phyloP scores from a whole-genome alignment of 2,113 vertebrate genomes.

The Bambusicola thoracicus region DNA sequence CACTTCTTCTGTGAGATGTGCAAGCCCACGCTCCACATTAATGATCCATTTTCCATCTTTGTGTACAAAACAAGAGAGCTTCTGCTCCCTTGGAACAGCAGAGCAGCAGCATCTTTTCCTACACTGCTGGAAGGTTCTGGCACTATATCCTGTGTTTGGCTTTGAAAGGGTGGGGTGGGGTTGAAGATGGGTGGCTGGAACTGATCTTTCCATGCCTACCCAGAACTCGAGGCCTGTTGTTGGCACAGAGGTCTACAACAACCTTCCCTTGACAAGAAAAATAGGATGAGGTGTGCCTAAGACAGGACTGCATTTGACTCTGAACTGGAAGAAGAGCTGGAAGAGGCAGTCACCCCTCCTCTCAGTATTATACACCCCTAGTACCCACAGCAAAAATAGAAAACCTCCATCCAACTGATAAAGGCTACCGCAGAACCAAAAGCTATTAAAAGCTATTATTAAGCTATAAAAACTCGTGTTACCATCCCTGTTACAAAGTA shows the following conservation, averaged over 20 bases:
- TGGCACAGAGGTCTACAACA: background rate
- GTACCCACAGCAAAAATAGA: background rate
- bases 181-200: background rate
- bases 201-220: background rate
- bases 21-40: background rate
- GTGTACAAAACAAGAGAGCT: background rate
- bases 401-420: background rate
- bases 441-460: too few species aligned
- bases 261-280: background rate
- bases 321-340: background rate
- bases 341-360: background rate
- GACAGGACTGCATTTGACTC: background rate
- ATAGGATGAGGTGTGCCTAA: background rate
- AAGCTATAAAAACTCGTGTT: background rate
- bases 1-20: background rate
- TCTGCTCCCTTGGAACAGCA: background rate
- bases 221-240: background rate
- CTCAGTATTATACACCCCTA: background rate
- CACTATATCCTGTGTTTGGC: background rate
- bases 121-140: background rate
- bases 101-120: background rate
- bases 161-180: background rate
- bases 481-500: background rate
- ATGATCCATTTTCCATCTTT: background rate
- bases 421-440: accelerated